A percentile compares a stretch with the other conserved stretches of the same genome.
Evolutionary conservation across 2,797 vertebrate species (phyloP).

Genomic region (Ciconia nigra): DNA sequence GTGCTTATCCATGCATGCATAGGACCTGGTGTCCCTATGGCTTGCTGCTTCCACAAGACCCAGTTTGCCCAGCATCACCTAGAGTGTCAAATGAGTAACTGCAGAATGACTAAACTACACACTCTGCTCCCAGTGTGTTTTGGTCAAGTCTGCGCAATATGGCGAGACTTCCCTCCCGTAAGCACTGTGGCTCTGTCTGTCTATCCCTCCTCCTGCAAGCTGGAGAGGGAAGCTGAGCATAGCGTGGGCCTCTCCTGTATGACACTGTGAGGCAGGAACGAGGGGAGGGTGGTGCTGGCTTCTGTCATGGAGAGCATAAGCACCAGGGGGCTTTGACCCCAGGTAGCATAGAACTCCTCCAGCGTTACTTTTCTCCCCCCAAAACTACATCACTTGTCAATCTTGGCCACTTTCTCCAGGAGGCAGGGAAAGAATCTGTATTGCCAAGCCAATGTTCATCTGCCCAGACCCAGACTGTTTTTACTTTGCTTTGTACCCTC

Average conservation of each 20-base stretch:
- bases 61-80: neutral
- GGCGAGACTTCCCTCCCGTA: neutral
- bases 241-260: neutral
- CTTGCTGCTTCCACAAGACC: neutral
- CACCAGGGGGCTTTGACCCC: neutral
- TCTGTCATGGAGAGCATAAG: neutral
- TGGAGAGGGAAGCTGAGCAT: neutral
- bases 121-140: neutral
- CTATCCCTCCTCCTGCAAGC: neutral
- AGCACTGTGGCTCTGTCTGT: neutral
- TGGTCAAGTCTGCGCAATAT: neutral
- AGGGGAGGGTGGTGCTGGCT: neutral
- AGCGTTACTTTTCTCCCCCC: neutral
- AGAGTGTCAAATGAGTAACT: neutral
- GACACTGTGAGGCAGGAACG: neutral
- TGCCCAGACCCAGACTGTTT: neutral
- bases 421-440: neutral
- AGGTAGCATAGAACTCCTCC: neutral
- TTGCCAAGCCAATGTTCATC: neutral
- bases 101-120: neutral
- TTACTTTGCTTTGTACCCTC: neutral
- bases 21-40: neutral
- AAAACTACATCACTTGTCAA: neutral
- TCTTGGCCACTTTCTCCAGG: neutral
- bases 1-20: accelerated